Conservation (phyloP, 2,797 vertebrate species). For the Hybognathus amarus region DNA sequence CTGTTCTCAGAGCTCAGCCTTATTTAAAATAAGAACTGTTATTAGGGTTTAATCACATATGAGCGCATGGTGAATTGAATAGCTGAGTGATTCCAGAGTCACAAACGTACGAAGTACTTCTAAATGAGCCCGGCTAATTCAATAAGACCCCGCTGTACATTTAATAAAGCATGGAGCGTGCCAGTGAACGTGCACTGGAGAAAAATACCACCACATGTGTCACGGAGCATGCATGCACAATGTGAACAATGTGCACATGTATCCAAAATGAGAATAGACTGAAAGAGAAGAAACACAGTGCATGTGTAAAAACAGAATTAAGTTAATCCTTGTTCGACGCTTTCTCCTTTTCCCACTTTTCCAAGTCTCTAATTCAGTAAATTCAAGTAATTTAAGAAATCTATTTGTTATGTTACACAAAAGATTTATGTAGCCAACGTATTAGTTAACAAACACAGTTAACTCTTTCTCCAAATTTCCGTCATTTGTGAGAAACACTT, state of each 20-base stretch:
- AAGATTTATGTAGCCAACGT: background rate
- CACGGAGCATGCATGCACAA: conserved; percentile 18
- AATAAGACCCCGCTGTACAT: conserved; percentile 54
- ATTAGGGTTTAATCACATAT: conserved; percentile 38
- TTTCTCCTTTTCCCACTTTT: background rate
- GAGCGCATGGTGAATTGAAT: conserved; percentile 26
- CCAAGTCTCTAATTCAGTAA: background rate
- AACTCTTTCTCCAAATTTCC: too few species aligned
- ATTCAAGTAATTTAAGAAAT: background rate
- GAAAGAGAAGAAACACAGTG: background rate
- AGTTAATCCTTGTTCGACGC: background rate
- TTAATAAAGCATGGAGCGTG: conserved; percentile 52
- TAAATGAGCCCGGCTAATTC: conserved; percentile 55
- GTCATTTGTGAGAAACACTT: too few species aligned
- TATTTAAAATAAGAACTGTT: conserved; percentile 23
- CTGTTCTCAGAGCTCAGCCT: conserved; percentile 11
- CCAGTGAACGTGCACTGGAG: conserved; percentile 54
- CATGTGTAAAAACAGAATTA: background rate
- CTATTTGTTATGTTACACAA: background rate
- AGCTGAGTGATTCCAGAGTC: conserved; percentile 43
- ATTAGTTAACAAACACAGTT: background rate
- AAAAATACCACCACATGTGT: conserved; percentile 65
- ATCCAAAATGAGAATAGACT: background rate
- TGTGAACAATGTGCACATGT: conserved; percentile 4
- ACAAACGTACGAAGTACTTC: conserved; percentile 52